Base-by-base conservation (phyloP, 1,140 invertebrate genomes). In the Magallana gigas region DNA sequence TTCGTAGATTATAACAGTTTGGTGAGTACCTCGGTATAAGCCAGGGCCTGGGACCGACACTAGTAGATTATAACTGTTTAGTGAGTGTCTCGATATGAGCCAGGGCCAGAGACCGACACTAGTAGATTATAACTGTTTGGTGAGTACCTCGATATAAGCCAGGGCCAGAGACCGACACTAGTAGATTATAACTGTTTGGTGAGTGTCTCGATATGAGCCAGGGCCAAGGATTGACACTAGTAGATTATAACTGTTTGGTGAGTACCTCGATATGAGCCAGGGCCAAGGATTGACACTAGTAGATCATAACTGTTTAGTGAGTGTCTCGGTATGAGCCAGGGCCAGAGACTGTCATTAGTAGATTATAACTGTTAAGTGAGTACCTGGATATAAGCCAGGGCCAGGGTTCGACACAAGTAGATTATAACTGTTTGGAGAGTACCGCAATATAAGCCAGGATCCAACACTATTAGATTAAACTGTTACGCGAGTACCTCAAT, bases 321-420 rank as follows among this genome's bases (percentile, higher is more conserved):
- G 23, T 71, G 29, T 8, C 64, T 68, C 64, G 8, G 23, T 68
- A 68, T 68, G 23, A n/a, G 64, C 4, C 64, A 62, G 6, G 4
- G 9, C n/a, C 1, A n/a, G 62, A 1, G 16, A 68, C n/a, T n/a
- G 16, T 1, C 11, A n/a, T 16, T 68, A 68, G 7, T 12, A 68
- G 7, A 12, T 68, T 8, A 7, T n/a, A 14, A 68, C 18, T 12
- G 23, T 36, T 36, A 9, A 56, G 14, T 56, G 48, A 80, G 86
- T 90, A 94, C 94, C 95, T 97, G 96, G 58, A 96, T 97, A 94
- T 97, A 99, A 23, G 96, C 96, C 64, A 97, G 94, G 0, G 97
- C 96, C 7, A 99, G 94, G 16, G 96, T 96, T 90, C 96, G 96
- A 87, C 97, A 97, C 87, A 96, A 96, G 93, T 97, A 98, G 18